Evolutionary conservation across 2,888 invertebrate genomes (phyloP), one percentile per base, ranked within the genome.

Genomic region (Plutella xylostella): DNA sequence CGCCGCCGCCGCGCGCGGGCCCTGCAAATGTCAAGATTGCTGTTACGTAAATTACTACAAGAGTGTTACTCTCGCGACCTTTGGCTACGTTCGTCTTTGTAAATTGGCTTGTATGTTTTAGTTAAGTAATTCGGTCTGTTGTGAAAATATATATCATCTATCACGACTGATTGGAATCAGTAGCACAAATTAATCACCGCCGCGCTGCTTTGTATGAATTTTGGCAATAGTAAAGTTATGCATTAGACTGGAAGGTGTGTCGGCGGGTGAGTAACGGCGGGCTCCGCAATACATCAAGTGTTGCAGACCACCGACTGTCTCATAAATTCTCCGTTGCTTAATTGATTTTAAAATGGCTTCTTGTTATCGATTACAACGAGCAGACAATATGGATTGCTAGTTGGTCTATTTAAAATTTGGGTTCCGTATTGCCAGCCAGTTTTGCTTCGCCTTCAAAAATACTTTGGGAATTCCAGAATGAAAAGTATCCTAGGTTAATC

Each of bases 1-100:
- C 9, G 41, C 17, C 19, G 5, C 20, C 15, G 42, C 33, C 4
- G 18, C 61, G 56, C 59, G 58, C 12, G 11, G 28, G 65, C 68
- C 71, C 65, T 67, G 60, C 60, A 76, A 77, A 77, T 75, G 74
- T 72, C 69, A 69, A 65, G 65, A 68, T 56, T 62, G 60, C 52
- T 46, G 39, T 39, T 39, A 39, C 39, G 39, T 39, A 39, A 39
- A 28, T 25, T 39, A 25, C 28, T n/a, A n/a, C 34, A 25, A 39
- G 25, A 25, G 25, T 39, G 25, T 39, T 15, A 7, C 15, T 9
- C 3, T 14, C 25, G 15, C 25, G 39, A 39, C 39, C 39, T 39
- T 39, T 39, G 39, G 12, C 39, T 39, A 22, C 25, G 22, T 34
- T n/a, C n/a, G n/a, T n/a, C n/a, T n/a, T 39, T 19, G 22, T 25